phyloP scores from a whole-genome alignment of 2,888 invertebrate species.

The Latheticus oryzae region DNA sequence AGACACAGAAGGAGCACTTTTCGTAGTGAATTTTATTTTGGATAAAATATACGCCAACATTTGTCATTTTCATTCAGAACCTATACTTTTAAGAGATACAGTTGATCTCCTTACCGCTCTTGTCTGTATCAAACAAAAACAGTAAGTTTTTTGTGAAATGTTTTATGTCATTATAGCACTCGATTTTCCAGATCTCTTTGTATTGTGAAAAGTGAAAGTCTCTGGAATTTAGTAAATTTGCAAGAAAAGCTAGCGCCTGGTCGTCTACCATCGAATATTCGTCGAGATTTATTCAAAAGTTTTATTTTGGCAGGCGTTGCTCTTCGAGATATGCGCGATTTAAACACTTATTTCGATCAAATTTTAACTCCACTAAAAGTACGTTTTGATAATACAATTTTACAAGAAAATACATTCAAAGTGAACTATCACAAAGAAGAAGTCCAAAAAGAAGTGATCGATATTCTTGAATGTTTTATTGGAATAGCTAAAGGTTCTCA shows the following conservation, averaged over 20 bases:
- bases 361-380: conserved; percentile 67
- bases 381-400: conserved; percentile 69
- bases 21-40: conserved; percentile 74
- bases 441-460: conserved; percentile 76
- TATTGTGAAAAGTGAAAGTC: conserved; percentile 70
- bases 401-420: conserved; percentile 59
- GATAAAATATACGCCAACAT: conserved; percentile 75
- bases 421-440: conserved; percentile 69
- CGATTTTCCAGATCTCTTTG: conserved; percentile 66
- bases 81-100: conserved; percentile 72
- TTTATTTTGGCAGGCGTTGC: conserved; percentile 76
- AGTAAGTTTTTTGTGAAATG: conserved; percentile 55
- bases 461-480: conserved; percentile 80
- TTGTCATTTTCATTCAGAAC: conserved; percentile 72
- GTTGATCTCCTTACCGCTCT: conserved; percentile 70
- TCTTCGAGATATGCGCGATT: conserved; percentile 57
- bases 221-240: conserved; percentile 69
- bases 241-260: conserved; percentile 68
- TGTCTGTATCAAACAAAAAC: conserved; percentile 59
- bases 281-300: conserved; percentile 77
- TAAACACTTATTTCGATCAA: conserved; percentile 58
- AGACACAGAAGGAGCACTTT: conserved; percentile 74
- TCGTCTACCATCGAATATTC: conserved; percentile 70
- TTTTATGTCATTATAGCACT: too few relatives aligned
- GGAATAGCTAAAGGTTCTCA: conserved; percentile 75